Base-by-base conservation (phyloP, 2,113 vertebrate species). In the Serinus canaria region DNA sequence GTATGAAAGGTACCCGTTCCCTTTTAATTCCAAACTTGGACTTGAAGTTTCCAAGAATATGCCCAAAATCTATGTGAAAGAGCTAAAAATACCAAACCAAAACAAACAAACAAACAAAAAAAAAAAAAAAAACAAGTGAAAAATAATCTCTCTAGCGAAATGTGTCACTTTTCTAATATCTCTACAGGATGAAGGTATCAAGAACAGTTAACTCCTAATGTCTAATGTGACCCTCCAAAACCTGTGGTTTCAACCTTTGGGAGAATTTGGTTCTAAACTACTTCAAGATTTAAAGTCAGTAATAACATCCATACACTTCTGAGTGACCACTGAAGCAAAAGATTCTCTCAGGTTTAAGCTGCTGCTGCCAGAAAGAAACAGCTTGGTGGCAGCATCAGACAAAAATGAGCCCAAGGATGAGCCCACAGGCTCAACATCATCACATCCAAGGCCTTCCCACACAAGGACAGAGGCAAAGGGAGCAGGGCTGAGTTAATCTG, bases 11-110 rank as follows among this genome's bases (percentile, higher is more conserved):
- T 79, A 99, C 99, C 9, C 99, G 98, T 95, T 99, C 99, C 96
- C 99, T 98, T 98, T 99, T 99, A 98, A 99, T 99, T 94, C 99
- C 99, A 96, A 99, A 99, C 97, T 99, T 99, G 66, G 99, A 99
- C 90, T 99, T 99, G 96, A 99, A 99, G 97, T 99, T 99, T 81
- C 99, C 99, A 96, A 99, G 98, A 97, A 99, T 99, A 97, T 99
- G 99, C 46, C 99, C 99, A 92, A 99, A 99, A 97, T 99, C 99
- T 91, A 99, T 99, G 97, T 99, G 99, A 96, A 99, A 99, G 73
- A 99, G 99, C 99, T 99, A 89, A 44, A 94, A 39, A 89, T 92
- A 37, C 37, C 37, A 83, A 47, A 77, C 4, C 3, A 15, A n/a
- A 37, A 11, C 33, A 49, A 22, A 39, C 37, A 39, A 39, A 39